Evolutionary conservation across 2,113 vertebrate genomes (phyloP), one percentile per base, ranked within the genome.

Genomic region (Cyprinodon brontotheroides): DNA sequence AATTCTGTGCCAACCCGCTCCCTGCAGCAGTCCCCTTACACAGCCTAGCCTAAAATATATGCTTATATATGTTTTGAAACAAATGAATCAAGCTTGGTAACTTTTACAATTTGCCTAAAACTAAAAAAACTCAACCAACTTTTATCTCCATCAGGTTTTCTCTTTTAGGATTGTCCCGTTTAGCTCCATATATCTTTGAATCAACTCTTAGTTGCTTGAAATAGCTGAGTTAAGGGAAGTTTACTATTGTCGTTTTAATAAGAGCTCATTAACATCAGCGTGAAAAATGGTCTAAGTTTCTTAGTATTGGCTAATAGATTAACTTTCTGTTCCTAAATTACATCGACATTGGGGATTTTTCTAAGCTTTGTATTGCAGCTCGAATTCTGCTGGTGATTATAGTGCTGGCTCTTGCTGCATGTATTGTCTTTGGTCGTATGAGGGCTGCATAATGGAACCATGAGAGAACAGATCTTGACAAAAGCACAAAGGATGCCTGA

Each of bases 361-460:
- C 65, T 75, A 45, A 40, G 72, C 67, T 85, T 83, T 70, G 79
- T 77, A 72, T 36, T 29, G 2, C 57, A 9, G 40, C 82, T 74
- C 47, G 68, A 70, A 66, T 40, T 59, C 77, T 89, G 78, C 40
- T 75, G 71, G 66, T 83, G 74, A 75, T 84, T 82, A 84, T 43
- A 74, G 41, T 3, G 64, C 15, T 82, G 81, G 82, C 72, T 71
- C 76, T 53, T 37, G 45, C 64, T 48, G 50, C 59, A 6, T 38
- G 61, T 70, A 60, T 82, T 87, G 72, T 86, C 63, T 71, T 75
- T 15, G 39, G 50, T 77, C 66, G 77, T 77, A 77, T 74, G 70
- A 82, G 61, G 47, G n/a, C 65, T 70, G 41, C 43, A 65, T 68
- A 82, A 83, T 82, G 77, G 86, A 78, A 79, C 67, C 14, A 15